Evolutionary conservation across 2,888 invertebrate species (phyloP), one percentile per base, ranked within the genome.

Genomic region (Neoaliturus tenellus): DNA sequence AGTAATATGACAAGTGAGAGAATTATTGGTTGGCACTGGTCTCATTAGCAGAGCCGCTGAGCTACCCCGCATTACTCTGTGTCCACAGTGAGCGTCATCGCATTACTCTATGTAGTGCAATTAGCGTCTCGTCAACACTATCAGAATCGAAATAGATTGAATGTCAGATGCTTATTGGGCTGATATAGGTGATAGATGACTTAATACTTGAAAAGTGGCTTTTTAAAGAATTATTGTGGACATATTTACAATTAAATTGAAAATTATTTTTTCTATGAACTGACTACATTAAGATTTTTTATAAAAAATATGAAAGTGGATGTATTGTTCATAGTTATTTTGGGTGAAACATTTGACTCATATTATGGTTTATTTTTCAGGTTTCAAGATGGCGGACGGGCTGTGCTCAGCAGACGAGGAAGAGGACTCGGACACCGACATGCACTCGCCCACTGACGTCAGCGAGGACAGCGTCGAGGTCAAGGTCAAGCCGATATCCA

Each of bases 321-420:
- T n/a, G n/a, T n/a, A n/a, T n/a, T n/a, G n/a, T n/a, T n/a, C n/a
- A n/a, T n/a, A n/a, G n/a, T n/a, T n/a, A n/a, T n/a, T n/a, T n/a
- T n/a, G n/a, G n/a, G n/a, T n/a, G n/a, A n/a, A n/a, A n/a, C n/a
- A n/a, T n/a, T n/a, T n/a, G n/a, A n/a, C n/a, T n/a, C n/a, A n/a
- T n/a, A n/a, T n/a, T n/a, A n/a, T n/a, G n/a, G n/a, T n/a, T n/a
- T n/a, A n/a, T n/a, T n/a, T 81, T 81, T 14, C 71, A 82, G 82
- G 51, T 17, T 33, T 62, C 51, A 81, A 81, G 81, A 81, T 81
- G 81, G 35, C 58, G 35, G 33, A 44, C 48, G 85, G 84, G 44
- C 81, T 84, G 90, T 95, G 95, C 86, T 95, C 95, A 0, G 95
- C 94, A 1, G 95, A 95, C 88, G 93, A 94, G 85, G 95, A 95